Evolutionary conservation across 2,113 vertebrate species (phyloP).

Genomic region (Myotis brandtii): DNA sequence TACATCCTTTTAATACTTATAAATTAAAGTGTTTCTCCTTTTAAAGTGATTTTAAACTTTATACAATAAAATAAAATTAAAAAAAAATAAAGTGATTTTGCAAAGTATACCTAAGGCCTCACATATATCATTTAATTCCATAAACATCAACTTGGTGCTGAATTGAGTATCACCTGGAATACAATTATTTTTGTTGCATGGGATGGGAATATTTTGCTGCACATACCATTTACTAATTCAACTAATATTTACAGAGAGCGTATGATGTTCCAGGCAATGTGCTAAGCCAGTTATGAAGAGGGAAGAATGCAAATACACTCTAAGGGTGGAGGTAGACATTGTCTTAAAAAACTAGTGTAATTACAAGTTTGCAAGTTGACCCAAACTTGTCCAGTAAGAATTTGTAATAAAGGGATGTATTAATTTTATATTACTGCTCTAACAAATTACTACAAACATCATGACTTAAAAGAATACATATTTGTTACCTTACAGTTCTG

Average conservation of each 20-base stretch:
- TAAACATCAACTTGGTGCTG: neutral
- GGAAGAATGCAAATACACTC: neutral
- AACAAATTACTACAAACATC: neutral
- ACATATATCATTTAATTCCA: neutral
- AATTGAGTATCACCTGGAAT: neutral
- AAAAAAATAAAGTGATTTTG: neutral
- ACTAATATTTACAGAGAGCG: neutral
- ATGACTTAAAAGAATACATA: neutral
- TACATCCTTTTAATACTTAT: neutral
- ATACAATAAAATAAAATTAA: too few species aligned
- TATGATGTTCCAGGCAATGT: neutral
- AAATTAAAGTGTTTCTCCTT: slow-evolving; percentile 13
- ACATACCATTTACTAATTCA: neutral
- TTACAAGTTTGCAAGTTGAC: slow-evolving; percentile 19
- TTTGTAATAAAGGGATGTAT: slow-evolving; percentile 29
- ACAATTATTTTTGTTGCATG: neutral
- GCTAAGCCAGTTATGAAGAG: neutral
- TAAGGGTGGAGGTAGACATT: slow-evolving; percentile 38
- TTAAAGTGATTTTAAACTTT: neutral
- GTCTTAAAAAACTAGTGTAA: slow-evolving; percentile 32
- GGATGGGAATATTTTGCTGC: neutral
- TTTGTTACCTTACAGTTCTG: neutral
- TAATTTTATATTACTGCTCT: neutral
- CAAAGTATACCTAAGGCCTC: neutral
- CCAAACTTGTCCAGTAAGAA: neutral